Base-by-base conservation (phyloP, 2,888 invertebrate species). In the Agriotes lineatus region DNA sequence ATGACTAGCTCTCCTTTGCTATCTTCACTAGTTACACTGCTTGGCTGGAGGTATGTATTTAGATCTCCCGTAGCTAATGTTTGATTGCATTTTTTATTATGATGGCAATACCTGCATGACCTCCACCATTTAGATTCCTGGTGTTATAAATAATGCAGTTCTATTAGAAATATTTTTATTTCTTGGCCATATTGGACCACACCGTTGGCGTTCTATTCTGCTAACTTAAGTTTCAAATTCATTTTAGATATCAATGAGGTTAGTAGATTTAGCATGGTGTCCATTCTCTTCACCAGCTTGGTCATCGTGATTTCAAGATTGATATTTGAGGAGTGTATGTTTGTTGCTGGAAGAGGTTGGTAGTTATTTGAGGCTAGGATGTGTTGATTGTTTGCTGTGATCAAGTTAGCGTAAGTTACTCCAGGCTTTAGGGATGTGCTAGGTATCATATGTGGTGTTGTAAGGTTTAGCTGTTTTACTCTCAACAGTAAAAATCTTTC, bases 211-310 rank as follows among this genome's bases (percentile, higher is more conserved):
- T 39, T 39, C 39, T n/a, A 39, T 39, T 5, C 39, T 39, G 39
- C 39, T 39, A 39, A 39, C n/a, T 39, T 39, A 39, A 39, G 39
- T 14, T 39, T 39, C 6, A 14, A 39, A 39, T 39, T 39, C 39
- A 39, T 39, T 39, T 39, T 39, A 14, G n/a, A 39, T 39, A 39
- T 39, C 39, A 10, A n/a, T 7, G 14, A 39, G 39, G 39, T 39
- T 39, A 39, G 14, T 39, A 39, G 39, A 39, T 39, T 39, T 39
- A 39, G 3, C 14, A 39, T 39, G 39, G 25, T 25, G 37, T 37
- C 12, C 37, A 37, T 37, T 10, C 37, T 37, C 10, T 10, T n/a
- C 37, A 37, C n/a, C n/a, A 37, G 10, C 37, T 37, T 37, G 37
- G 12, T n/a, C 37, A 37, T 37, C 37, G n/a, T 37, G 37, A 10